Percentiles rank a stretch among this genome's conserved stretches.
Conservation (phyloP, 2,113 vertebrate genomes). For the Meles meles region DNA sequence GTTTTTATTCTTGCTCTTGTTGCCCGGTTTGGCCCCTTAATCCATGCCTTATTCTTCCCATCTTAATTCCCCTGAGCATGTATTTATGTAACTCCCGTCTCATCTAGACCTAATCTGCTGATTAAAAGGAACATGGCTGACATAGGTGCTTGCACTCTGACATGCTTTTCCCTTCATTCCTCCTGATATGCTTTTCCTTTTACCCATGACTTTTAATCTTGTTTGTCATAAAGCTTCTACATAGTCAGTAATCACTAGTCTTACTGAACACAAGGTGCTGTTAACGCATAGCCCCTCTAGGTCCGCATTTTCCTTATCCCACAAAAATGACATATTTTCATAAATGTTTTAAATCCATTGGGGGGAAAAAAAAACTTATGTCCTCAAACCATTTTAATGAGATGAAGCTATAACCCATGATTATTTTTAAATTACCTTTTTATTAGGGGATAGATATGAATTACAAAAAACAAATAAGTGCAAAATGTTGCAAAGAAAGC, state of each 20-base stretch:
- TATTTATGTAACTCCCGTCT: not conserved
- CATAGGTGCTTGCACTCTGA: not conserved
- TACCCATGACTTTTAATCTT: not conserved
- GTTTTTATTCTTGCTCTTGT: not conserved
- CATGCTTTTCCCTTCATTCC: not conserved
- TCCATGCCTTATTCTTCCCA: not conserved
- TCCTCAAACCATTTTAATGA: not conserved
- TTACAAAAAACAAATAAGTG: not conserved
- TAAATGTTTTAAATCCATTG: not conserved
- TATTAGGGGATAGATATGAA: not conserved
- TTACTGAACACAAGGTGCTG: not conserved
- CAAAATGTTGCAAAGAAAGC: not conserved
- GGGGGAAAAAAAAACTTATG: not conserved
- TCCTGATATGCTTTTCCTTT: not conserved
- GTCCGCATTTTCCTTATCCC: not conserved
- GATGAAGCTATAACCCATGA: not conserved
- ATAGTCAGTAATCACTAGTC: not conserved
- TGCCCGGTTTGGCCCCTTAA: not conserved
- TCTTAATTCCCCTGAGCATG: not conserved
- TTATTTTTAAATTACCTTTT: constrained; percentile 13
- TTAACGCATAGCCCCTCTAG: not conserved
- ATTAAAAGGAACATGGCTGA: not conserved
- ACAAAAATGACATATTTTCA: not conserved
- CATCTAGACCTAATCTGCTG: not conserved
- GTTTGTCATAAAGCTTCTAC: not conserved